Base-by-base conservation (phyloP, 1,140 invertebrate species). In the Drosophila hydei region DNA sequence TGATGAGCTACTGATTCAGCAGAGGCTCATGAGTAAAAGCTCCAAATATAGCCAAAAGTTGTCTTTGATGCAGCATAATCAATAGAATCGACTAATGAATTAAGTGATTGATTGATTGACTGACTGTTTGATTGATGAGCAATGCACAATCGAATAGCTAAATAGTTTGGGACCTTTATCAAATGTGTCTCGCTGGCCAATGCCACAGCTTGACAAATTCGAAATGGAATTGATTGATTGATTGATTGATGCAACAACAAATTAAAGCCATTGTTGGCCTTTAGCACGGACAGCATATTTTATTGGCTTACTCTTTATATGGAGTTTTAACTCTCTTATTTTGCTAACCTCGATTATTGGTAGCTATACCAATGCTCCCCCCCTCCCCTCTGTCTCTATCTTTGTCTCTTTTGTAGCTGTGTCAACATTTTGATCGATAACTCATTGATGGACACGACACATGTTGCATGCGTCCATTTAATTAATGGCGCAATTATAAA, bases 391-490 rank as follows among this genome's bases (percentile, higher is more conserved):
- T 42, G 3, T 16, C 5, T 42, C 38, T 16, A 8, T 0, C 25
- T 6, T 12, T 0, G 4, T 42, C 5, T 1, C 38, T 42, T 42
- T 16, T 7, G n/a, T 36, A 14, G 14, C 12, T 38, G 43, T 27
- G 27, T 12, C 48, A 18, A 4, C 51, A 33, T 43, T 3, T 25
- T 43, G 68, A 54, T 65, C 54, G 61, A 68, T 59, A 48, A 9
- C 59, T 62, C 73, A 60, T 75, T 64, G 64, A 67, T 19, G 14
- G 9, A 21, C 65, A 83, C 80, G n/a, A n/a, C 79, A 84, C 80
- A 77, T 84, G 80, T 84, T 84, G 81, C 79, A 79, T 73, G 73
- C 38, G 36, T 3, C 25, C 27, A n/a, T 42, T 27, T 38, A 16
- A 43, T 43, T 40, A 30, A 12, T 21, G 12, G 27, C 16, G 38